Evolutionary conservation across 2,113 vertebrate species (phyloP).

Genomic region (Ranitomeya imitator): DNA sequence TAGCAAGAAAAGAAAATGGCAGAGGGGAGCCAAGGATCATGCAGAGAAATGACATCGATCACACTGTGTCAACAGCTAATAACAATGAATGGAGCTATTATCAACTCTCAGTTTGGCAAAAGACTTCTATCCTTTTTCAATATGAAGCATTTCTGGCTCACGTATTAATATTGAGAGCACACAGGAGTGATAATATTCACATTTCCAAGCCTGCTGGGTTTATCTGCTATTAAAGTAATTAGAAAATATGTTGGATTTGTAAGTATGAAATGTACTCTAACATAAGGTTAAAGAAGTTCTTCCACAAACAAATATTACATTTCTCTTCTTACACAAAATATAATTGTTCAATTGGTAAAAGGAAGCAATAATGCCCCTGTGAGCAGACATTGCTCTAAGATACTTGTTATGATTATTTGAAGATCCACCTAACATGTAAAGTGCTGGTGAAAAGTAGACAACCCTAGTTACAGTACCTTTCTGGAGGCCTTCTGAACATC

Average conservation of each 20-base stretch:
- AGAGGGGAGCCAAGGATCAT: slow-evolving; percentile 12
- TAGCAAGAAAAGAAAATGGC: slow-evolving; percentile 3
- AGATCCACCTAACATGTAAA: no score
- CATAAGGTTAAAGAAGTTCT: no score
- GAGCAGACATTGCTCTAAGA: no score
- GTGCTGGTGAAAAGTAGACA: no score
- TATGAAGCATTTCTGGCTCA: slow-evolving; percentile 14
- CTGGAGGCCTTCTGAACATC: no score
- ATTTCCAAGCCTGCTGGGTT: not conserved
- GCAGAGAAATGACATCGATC: not conserved
- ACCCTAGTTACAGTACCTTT: no score
- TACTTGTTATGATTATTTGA: no score
- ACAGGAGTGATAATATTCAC: not conserved
- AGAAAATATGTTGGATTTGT: not conserved
- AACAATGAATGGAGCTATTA: slow-evolving; percentile 36
- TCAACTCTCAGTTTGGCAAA: slow-evolving; percentile 25
- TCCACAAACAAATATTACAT: no score
- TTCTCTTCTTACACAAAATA: no score
- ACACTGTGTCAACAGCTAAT: slow-evolving; percentile 36
- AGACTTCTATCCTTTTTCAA: slow-evolving; percentile 18
- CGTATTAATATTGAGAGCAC: not conserved
- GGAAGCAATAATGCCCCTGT: no score
- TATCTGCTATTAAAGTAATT: not conserved
- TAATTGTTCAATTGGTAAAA: no score
- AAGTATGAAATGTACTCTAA: not conserved